Evolutionary conservation across 30 jellyfish, hydroid and myxozoan genomes (phyloP).

Genomic region (Mastigias papua): DNA sequence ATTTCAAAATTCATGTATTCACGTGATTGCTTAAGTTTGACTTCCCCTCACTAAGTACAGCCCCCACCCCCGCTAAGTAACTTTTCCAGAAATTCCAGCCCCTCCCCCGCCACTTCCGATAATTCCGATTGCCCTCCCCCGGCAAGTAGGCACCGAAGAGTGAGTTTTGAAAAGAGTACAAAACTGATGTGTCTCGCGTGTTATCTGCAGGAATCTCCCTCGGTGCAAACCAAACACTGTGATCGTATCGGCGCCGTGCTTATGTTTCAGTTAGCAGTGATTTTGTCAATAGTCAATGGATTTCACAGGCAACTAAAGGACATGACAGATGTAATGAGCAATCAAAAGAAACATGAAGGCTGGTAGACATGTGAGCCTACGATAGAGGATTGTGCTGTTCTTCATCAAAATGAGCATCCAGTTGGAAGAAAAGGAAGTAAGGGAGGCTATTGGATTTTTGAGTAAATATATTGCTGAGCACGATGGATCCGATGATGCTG

Average conservation of each 20-base stretch:
- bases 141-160: too few relatives aligned
- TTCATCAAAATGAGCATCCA: constrained; percentile 43
- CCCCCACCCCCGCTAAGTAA: too few relatives aligned
- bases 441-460: constrained; percentile 35
- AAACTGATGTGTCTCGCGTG: background rate
- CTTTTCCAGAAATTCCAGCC: too few relatives aligned
- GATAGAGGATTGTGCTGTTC: constrained; percentile 1
- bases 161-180: background rate
- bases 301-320: background rate
- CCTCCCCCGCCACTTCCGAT: too few relatives aligned
- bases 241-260: constrained; percentile 18
- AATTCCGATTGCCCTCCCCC: too few relatives aligned
- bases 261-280: background rate
- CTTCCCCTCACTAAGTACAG: too few relatives aligned
- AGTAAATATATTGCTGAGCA: constrained; percentile 62
- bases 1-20: too few relatives aligned
- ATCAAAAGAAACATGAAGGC: background rate
- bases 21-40: too few relatives aligned
- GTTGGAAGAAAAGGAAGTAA: constrained; percentile 41
- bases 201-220: background rate
- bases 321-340: background rate
- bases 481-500: constrained; percentile 35
- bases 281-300: background rate
- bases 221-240: background rate
- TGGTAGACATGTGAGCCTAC: background rate